Conservation (phyloP, 1,140 invertebrate species). For the Hormaphis cornu region DNA sequence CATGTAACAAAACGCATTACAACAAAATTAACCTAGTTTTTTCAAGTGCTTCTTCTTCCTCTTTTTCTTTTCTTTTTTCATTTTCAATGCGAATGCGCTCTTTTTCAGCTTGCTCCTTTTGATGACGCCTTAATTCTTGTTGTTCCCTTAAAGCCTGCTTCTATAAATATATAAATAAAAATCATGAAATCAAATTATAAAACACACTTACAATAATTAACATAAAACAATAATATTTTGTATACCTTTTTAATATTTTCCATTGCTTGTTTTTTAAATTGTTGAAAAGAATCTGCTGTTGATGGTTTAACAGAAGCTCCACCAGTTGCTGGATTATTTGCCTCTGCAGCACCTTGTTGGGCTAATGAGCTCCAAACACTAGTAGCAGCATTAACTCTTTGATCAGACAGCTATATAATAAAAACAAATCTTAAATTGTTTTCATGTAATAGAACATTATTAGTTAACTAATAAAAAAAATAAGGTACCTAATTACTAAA, state of each 20-base stretch:
- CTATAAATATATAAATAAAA: conserved; percentile 39
- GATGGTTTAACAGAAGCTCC: conserved; percentile 38
- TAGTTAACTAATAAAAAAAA: too few species aligned
- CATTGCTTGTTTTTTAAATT: conserved; percentile 89
- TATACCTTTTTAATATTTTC: conserved; percentile 79
- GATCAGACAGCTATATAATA: conserved; percentile 35
- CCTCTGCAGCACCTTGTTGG: conserved; percentile 59
- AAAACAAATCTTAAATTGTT: not conserved
- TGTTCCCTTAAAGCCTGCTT: conserved; percentile 74
- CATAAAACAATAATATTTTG: not conserved
- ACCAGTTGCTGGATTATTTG: conserved; percentile 36
- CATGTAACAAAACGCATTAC: conserved; percentile 24
- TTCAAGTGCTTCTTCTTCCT: conserved; percentile 70
- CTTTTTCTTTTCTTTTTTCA: conserved; percentile 63
- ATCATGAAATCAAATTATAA: conserved; percentile 5
- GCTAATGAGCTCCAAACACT: conserved; percentile 87
- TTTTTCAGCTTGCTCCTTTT: conserved; percentile 75
- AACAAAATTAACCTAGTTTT: conserved; percentile 47
- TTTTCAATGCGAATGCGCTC: conserved; percentile 68
- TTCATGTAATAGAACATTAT: too few species aligned
- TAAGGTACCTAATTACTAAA: too few species aligned
- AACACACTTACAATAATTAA: not conserved
- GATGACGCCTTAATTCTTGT: conserved; percentile 61
- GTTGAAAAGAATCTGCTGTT: conserved; percentile 55
- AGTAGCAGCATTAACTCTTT: conserved; percentile 60